Percentiles rank a stretch among this genome's conserved stretches.
Conservation (phyloP, 2,113 vertebrate species). For the Myrmecophaga tridactyla region DNA sequence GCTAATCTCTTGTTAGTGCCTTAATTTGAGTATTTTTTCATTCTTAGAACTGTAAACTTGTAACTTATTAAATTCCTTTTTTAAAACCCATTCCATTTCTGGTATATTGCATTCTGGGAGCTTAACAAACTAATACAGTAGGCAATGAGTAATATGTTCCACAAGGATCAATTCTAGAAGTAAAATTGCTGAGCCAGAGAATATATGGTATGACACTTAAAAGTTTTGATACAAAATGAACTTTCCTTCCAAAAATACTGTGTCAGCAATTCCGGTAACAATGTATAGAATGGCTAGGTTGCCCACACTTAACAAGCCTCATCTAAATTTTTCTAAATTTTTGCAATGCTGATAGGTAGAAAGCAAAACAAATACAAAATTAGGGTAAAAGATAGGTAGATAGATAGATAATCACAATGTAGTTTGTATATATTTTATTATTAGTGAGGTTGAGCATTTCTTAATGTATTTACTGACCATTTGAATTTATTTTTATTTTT, state of each 20-base stretch:
- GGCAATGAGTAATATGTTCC: too few relatives aligned
- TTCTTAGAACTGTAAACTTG: too few relatives aligned
- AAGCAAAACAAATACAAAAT: not conserved
- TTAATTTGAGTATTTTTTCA: too few relatives aligned
- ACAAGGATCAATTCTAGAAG: too few relatives aligned
- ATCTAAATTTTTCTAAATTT: not conserved
- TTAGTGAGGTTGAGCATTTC: not conserved
- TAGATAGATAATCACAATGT: not conserved
- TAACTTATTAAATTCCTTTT: too few relatives aligned
- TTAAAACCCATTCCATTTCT: too few relatives aligned
- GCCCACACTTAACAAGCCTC: not conserved
- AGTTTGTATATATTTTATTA: not conserved
- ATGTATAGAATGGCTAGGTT: not conserved
- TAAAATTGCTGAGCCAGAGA: too few relatives aligned
- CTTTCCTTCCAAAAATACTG: not conserved
- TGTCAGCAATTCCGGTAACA: not conserved
- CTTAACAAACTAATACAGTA: too few relatives aligned
- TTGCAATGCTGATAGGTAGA: not conserved
- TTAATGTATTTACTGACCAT: not conserved
- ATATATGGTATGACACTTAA: not conserved
- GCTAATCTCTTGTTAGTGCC: too few relatives aligned
- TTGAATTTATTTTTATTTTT: not conserved
- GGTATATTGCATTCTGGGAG: too few relatives aligned
- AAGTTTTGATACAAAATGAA: not conserved
- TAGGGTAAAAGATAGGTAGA: too few relatives aligned